phyloP scores from a whole-genome alignment of 2,797 vertebrate species.

The Tadarida brasiliensis region DNA sequence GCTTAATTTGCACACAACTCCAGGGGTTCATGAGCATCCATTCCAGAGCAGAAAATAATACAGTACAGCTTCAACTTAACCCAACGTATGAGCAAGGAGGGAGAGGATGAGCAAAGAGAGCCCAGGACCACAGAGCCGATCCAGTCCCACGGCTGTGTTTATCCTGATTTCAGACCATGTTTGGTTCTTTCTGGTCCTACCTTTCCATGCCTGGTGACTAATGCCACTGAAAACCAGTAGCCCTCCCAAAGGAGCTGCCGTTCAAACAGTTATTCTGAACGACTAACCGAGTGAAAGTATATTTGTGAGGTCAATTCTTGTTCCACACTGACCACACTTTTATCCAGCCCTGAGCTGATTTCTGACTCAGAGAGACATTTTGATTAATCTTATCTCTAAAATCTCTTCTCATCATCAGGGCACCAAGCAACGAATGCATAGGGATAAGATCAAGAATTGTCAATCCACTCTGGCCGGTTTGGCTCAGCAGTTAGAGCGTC shows the following conservation, averaged over 20 bases:
- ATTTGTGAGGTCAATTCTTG: slow-evolving; percentile 11
- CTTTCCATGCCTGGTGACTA: background rate
- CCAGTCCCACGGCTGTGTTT: background rate
- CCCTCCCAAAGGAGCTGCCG: background rate
- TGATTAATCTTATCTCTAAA: slow-evolving; percentile 66
- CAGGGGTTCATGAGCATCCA: background rate
- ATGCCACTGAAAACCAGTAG: background rate
- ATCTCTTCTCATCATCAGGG: slow-evolving; percentile 18
- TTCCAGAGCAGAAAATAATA: background rate
- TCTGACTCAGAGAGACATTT: slow-evolving; percentile 38
- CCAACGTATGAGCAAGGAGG: background rate
- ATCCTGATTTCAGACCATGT: background rate
- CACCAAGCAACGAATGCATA: slow-evolving; percentile 51
- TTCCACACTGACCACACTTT: slow-evolving; percentile 17
- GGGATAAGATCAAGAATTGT: slow-evolving; percentile 60
- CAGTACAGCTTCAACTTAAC: background rate
- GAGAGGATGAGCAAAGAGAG: background rate
- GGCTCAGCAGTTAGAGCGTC: no score
- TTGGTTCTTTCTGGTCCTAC: background rate
- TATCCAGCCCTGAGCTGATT: slow-evolving; percentile 23
- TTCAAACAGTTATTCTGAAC: slow-evolving; percentile 13
- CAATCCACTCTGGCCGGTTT: background rate
- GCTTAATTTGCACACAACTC: background rate
- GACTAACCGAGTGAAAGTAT: background rate
- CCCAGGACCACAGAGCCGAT: no score